phyloP scores from a whole-genome alignment of 2,888 invertebrate genomes.

The Temnothorax unifasciatus region DNA sequence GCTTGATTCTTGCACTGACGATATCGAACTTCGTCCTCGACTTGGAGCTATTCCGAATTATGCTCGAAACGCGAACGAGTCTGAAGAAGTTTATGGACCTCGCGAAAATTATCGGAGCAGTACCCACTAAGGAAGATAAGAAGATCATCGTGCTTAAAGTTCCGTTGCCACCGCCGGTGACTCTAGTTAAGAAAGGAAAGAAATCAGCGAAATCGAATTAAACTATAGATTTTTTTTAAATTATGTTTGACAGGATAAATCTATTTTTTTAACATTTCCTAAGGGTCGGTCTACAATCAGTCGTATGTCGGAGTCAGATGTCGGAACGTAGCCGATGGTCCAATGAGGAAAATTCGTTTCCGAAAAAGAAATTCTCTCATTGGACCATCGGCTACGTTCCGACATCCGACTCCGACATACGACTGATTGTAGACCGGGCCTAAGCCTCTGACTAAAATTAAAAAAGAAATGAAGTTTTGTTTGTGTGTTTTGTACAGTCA shows the following conservation, averaged over 20 bases:
- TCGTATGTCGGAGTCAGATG: no score
- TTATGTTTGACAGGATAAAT: background rate
- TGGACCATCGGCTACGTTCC: no score
- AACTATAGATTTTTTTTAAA: background rate
- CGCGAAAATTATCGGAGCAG: slow-evolving; percentile 79
- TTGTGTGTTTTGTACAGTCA: background rate
- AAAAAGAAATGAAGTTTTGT: no score
- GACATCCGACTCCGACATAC: no score
- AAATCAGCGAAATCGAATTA: slow-evolving; percentile 50
- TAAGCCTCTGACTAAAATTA: background rate
- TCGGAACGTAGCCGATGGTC: no score
- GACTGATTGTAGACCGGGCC: no score
- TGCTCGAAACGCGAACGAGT: slow-evolving; percentile 75
- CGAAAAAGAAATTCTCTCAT: no score
- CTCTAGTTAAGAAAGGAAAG: slow-evolving; percentile 65
- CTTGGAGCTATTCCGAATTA: slow-evolving; percentile 78
- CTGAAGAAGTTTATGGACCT: slow-evolving; percentile 80
- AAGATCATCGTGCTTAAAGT: slow-evolving; percentile 78
- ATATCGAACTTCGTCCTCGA: slow-evolving; percentile 79
- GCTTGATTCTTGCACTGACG: slow-evolving; percentile 80
- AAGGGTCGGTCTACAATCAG: no score
- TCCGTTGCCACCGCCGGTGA: slow-evolving; percentile 78
- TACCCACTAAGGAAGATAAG: slow-evolving; percentile 78
- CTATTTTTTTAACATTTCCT: background rate
- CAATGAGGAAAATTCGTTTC: no score